Percentiles rank a stretch among this genome's conserved stretches.
Conservation (phyloP, 2,888 invertebrate species). For the Pseudolycoriella hygida region DNA sequence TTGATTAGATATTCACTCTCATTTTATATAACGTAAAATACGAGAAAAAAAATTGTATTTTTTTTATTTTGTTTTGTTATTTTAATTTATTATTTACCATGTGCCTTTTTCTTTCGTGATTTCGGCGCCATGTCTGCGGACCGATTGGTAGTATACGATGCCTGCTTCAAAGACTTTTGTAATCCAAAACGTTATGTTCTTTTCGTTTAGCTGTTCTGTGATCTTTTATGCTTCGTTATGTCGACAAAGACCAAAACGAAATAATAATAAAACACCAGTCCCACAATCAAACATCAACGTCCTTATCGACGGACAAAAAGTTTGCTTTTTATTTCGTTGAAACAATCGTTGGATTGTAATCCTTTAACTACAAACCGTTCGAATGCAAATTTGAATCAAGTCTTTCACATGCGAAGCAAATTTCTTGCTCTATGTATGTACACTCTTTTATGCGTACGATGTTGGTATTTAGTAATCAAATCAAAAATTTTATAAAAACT, state of each 20-base stretch:
- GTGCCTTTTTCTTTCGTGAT: slow-evolving; percentile 31
- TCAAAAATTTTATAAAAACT: not conserved
- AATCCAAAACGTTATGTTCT: not conserved
- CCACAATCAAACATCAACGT: too few species aligned
- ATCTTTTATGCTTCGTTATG: not conserved
- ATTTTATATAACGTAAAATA: not conserved
- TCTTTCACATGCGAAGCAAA: not conserved
- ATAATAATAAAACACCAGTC: not conserved
- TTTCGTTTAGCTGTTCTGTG: not conserved
- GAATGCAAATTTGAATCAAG: not conserved
- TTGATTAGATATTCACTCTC: not conserved
- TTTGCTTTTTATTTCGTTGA: too few species aligned
- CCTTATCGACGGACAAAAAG: too few species aligned
- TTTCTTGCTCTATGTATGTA: too few species aligned
- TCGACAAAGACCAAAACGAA: not conserved
- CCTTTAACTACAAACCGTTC: not conserved
- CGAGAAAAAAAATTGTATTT: slow-evolving; percentile 2
- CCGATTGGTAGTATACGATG: not conserved
- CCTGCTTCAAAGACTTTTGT: not conserved
- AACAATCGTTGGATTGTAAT: not conserved
- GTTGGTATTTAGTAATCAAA: not conserved
- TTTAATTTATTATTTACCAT: slow-evolving; percentile 28
- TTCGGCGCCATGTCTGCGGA: slow-evolving; percentile 29
- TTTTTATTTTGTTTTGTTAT: slow-evolving; percentile 12
- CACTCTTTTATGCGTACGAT: too few species aligned